These are phyloP conservation scores for Antechinus flavipes DNA, from an alignment of 2,113 vertebrate genomes.

Conservation along the genomic window DNA sequence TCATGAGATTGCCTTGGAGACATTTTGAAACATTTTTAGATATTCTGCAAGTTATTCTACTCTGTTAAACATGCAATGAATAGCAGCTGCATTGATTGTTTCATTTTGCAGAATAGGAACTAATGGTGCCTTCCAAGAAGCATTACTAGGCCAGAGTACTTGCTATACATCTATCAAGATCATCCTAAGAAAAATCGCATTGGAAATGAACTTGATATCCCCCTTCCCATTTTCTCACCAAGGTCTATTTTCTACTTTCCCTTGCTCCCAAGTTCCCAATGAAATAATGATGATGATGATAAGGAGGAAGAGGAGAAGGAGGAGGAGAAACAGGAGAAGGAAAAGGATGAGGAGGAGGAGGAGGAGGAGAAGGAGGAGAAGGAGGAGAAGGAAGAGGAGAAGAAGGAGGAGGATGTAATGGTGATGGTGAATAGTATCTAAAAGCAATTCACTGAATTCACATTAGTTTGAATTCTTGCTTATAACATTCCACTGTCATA, in stretches of 20 bases:
- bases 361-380: no score
- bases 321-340: no score
- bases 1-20: neutral
- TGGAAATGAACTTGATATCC: neutral
- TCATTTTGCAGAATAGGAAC: neutral
- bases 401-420: no score
- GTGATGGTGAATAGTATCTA: neutral
- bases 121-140: neutral
- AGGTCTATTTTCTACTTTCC: neutral
- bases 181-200: neutral
- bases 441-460: neutral
- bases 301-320: neutral
- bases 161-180: neutral
- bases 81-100: neutral
- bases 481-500: neutral
- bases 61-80: neutral
- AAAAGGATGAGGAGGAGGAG: neutral
- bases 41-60: neutral
- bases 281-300: neutral
- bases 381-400: neutral
- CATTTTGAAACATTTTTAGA: neutral
- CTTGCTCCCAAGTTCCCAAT: neutral
- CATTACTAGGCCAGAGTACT: neutral
- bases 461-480: neutral
- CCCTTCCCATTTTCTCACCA: neutral